Percentiles rank a stretch among this genome's conserved stretches.
Conservation (phyloP, 2,888 invertebrate species). For the Amitus sp. region DNA sequence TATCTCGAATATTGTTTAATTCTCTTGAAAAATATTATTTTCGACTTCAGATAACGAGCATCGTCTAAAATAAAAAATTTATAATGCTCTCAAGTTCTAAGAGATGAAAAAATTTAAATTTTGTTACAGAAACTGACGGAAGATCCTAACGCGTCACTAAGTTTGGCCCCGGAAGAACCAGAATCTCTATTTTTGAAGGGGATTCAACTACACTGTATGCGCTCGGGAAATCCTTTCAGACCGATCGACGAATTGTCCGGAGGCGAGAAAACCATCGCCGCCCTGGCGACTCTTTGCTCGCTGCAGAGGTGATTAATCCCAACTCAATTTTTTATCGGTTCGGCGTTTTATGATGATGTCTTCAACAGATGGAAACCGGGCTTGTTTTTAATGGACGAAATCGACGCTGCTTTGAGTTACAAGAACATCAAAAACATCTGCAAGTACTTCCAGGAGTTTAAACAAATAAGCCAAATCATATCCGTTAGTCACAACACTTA, state of each 20-base stretch:
- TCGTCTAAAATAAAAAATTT: not conserved
- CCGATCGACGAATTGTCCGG: conserved; percentile 3
- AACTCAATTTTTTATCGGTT: not conserved
- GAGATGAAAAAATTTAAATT: no score
- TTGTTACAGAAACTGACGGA: conserved; percentile 2
- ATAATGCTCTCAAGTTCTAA: no score
- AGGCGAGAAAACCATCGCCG: conserved; percentile 2
- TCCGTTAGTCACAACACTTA: not conserved
- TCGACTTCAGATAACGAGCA: no score
- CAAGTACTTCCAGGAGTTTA: not conserved
- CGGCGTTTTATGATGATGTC: not conserved
- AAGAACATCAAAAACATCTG: not conserved
- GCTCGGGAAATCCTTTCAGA: not conserved
- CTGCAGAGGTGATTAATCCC: not conserved
- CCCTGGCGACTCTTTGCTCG: not conserved
- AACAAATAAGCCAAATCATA: not conserved
- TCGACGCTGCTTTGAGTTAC: not conserved
- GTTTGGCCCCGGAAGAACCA: not conserved
- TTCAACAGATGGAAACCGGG: conserved; percentile 6
- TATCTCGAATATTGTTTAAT: no score
- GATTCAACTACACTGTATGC: not conserved
- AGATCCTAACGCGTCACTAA: not conserved
- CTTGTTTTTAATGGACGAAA: not conserved
- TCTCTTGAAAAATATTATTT: no score
- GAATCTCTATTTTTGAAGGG: not conserved